Base-by-base conservation (phyloP, 1,140 invertebrate species). In the Rhyacophila brunnea region DNA sequence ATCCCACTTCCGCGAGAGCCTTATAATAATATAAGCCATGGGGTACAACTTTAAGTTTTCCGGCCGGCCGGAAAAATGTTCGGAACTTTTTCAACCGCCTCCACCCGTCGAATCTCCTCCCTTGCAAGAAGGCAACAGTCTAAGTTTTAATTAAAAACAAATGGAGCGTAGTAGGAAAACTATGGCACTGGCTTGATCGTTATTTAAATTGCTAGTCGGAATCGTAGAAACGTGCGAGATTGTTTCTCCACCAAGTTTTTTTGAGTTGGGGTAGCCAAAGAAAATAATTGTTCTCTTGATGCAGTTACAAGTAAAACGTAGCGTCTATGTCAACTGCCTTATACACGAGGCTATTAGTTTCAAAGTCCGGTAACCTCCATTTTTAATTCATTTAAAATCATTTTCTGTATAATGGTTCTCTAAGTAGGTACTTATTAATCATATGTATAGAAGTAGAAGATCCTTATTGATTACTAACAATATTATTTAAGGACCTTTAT, bases 91-190 rank as follows among this genome's bases (percentile, higher is more conserved):
- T 15, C n/a, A 14, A 32, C 18, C 32, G 13, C 17, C 45, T 17
- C 14, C 20, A 58, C 48, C 4, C 6, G 44, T 4, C 14, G 35
- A 52, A 52, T 9, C 4, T 9, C 36, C n/a, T n/a, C n/a, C n/a
- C n/a, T n/a, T n/a, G n/a, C n/a, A n/a, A 44, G 19, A 40, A 6
- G 20, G 51, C n/a, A 14, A 54, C 51, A 45, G n/a, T 54, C 9
- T 35, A 58, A 57, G 36, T 62, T 62, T 62, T 62, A 62, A 62
- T 62, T 58, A 62, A 62, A 62, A 62, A 48, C 55, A 62, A 62
- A 62, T 58, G 60, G 43, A 54, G 32, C 60, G 36, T 59, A 23
- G 57, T n/a, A 38, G 49, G 9, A 17, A 49, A 52, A 56, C 40
- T 56, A 47, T 17, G 45, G 19, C 47, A 14, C 1, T n/a, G 51